phyloP scores from a whole-genome alignment of 37 sponge, comb jelly and placozoan species.

The Axinella damicornis region DNA sequence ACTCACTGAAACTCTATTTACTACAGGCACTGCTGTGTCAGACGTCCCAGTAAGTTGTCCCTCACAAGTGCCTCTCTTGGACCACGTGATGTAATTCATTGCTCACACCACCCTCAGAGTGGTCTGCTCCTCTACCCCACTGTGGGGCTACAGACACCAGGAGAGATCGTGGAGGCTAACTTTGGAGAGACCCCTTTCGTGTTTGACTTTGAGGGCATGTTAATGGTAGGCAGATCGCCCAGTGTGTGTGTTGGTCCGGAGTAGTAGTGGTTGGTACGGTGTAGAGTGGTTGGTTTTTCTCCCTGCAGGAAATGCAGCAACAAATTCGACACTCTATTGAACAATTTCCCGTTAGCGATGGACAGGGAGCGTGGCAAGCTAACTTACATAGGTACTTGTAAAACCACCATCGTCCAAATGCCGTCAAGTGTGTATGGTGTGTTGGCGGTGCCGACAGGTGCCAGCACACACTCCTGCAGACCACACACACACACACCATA shows the following conservation, averaged over 20 bases:
- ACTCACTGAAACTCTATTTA: background rate
- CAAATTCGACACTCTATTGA: constrained; percentile 53
- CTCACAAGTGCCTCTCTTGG: too few species aligned
- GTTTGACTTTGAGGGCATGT: constrained; percentile 91
- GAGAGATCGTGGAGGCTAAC: constrained; percentile 95
- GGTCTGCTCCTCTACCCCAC: constrained; percentile 84
- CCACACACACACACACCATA: too few species aligned
- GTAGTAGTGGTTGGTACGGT: too few species aligned
- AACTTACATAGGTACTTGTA: constrained; percentile 69
- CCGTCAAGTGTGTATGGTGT: too few species aligned
- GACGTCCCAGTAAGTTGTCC: constrained; percentile 60
- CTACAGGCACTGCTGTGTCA: constrained; percentile 48
- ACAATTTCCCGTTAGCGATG: constrained; percentile 32
- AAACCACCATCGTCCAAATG: too few species aligned
- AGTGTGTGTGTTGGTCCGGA: too few species aligned
- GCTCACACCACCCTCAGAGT: constrained; percentile 32
- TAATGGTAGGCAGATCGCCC: constrained; percentile 51
- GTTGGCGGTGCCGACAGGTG: too few species aligned
- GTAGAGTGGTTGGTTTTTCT: too few species aligned
- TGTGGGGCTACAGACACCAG: constrained; percentile 96
- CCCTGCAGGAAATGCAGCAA: constrained; percentile 64
- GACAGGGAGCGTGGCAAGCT: constrained; percentile 83
- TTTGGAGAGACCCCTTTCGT: constrained; percentile 90
- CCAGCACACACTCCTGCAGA: too few species aligned
- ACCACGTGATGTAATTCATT: background rate